Evolutionary conservation across 2,797 vertebrate genomes (phyloP), one percentile per base, ranked within the genome.

Genomic region (Cirrhinus mrigala): DNA sequence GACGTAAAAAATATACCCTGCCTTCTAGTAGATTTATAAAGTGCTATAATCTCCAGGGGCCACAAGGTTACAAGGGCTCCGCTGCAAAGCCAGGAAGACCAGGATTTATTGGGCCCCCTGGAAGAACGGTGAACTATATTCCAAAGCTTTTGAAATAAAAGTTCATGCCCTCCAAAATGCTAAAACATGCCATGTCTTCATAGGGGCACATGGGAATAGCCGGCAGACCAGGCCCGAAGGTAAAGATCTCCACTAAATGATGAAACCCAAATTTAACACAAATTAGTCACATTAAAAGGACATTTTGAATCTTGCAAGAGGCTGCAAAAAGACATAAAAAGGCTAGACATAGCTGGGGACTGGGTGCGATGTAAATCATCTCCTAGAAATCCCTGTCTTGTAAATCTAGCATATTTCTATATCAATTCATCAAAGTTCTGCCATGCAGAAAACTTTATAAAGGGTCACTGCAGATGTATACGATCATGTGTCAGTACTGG

Each of bases 1-100:
- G 54, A 71, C 78, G 81, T 75, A 84, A 68, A 68, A 87, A 89
- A 90, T 89, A 90, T 91, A 92, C 84, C 85, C 84, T 80, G 81
- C 81, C 84, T 89, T 92, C 85, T 88, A 82, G 85, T 92, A 71
- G 86, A 85, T 93, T 91, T 91, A 92, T 90, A 92, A 90, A 92
- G 93, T 93, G 87, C 90, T 92, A 88, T 90, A 79, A 84, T 92
- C 88, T 90, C 83, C 83, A 96, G 95, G 94, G 94, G 88, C 86
- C 85, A 68, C 91, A 90, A 92, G 95, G 95, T 92, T 94, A 94
- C 89, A 96, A 96, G 90, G 95, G 95, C 83, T 94, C 89, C 54
- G 94, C 94, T 87, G 95, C 91, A 84, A 94, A 95, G 91, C 94
- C 96, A 92, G 96, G 94, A 91, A 94, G 94, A 94, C 94, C 95